Percentiles rank a stretch among this genome's conserved stretches.
Conservation (phyloP, 2,888 invertebrate genomes). For the Teleogryllus oceanicus region DNA sequence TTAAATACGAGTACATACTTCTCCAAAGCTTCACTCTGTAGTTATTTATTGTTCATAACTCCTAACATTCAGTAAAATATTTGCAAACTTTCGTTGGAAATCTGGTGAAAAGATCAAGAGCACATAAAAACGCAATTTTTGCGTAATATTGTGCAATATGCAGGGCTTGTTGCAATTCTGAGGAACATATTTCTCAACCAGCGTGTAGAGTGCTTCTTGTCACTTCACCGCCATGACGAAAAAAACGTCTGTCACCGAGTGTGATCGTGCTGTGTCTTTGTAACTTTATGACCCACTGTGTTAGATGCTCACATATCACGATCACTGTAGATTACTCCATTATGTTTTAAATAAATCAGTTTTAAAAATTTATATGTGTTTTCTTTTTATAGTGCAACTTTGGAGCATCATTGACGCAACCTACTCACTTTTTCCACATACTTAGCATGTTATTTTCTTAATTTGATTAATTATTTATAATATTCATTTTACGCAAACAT, state of each 20-base stretch:
- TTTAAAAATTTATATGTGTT: not conserved
- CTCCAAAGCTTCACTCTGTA: too few relatives aligned
- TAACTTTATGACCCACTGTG: not conserved
- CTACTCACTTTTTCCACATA: too few relatives aligned
- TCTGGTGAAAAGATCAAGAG: too few relatives aligned
- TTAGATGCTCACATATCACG: slow-evolving; percentile 3
- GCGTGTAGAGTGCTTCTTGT: not conserved
- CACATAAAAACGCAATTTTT: not conserved
- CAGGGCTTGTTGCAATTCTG: not conserved
- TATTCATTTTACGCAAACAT: too few relatives aligned
- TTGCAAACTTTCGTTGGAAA: too few relatives aligned
- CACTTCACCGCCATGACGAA: not conserved
- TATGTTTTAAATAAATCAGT: slow-evolving; percentile 3
- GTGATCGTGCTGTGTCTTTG: slow-evolving; percentile 9
- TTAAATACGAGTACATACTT: too few relatives aligned
- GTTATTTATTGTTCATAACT: too few relatives aligned
- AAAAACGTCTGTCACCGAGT: not conserved
- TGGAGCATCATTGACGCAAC: too few relatives aligned
- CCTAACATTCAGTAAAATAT: too few relatives aligned
- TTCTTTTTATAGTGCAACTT: too few relatives aligned
- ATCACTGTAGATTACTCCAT: not conserved
- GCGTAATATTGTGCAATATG: not conserved
- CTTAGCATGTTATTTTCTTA: too few relatives aligned
- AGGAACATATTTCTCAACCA: not conserved
- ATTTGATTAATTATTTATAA: too few relatives aligned